phyloP scores from a whole-genome alignment of 2,113 vertebrate species.

The Cettia cetti region DNA sequence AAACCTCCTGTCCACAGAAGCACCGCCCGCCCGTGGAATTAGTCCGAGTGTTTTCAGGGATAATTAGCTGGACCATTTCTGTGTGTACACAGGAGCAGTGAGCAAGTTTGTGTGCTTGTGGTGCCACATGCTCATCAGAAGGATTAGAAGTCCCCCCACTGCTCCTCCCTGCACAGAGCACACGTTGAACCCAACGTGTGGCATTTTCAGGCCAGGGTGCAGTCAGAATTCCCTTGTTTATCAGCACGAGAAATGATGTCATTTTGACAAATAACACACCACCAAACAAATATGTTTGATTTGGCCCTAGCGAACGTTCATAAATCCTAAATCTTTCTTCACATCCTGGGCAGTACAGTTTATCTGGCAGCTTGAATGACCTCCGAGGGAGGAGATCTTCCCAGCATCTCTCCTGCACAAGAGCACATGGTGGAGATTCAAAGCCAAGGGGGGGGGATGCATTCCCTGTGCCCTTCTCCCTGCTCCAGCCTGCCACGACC shows the following conservation, averaged over 20 bases:
- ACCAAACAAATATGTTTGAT: conserved; percentile 63
- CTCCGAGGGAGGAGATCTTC: conserved; percentile 53
- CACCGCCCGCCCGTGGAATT: background rate
- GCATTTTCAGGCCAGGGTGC: conserved; percentile 29
- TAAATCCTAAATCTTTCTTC: conserved; percentile 61
- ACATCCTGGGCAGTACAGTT: conserved; percentile 45
- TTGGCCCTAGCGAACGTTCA: background rate
- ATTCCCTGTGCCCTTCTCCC: background rate
- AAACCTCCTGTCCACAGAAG: conserved; percentile 17
- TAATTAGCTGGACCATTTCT: background rate
- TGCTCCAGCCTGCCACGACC: background rate
- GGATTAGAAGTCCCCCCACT: background rate
- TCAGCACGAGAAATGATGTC: conserved; percentile 45
- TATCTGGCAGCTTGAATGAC: conserved; percentile 42
- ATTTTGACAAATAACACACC: conserved; percentile 59
- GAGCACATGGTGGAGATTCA: background rate
- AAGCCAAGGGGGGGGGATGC: background rate
- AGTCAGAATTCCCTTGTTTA: conserved; percentile 49
- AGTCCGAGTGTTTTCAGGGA: background rate
- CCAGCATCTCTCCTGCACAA: conserved; percentile 21
- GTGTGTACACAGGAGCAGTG: background rate
- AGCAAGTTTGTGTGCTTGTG: background rate
- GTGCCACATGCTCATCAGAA: conserved; percentile 16
- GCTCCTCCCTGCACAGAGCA: conserved; percentile 20
- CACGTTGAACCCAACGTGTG: background rate